Base-by-base conservation (phyloP, 2,113 vertebrate genomes). In the Pelusios castaneus region DNA sequence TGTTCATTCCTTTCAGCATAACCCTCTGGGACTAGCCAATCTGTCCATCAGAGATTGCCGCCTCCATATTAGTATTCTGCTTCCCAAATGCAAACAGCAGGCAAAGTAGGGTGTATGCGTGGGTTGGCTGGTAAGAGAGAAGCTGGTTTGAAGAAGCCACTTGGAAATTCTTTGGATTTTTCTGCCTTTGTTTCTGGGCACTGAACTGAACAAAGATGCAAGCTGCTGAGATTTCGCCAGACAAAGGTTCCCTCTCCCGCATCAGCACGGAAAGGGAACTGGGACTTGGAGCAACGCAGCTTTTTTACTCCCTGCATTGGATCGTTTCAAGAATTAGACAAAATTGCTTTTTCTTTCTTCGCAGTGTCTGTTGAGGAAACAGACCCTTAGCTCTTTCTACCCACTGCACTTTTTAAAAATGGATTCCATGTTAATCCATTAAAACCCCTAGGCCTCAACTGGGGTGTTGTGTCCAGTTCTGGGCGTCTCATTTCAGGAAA, bases 131-230 rank as follows among this genome's bases (percentile, higher is more conserved):
- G 41, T 49, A 86, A 38, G 93, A 95, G 92, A 88, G 95, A 76
- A 96, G 84, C 2, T 43, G 11, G 52, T 89, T 88, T 90, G 95
- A 91, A 97, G 96, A 96, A 97, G 85, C 93, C 21, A 2, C 96
- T 97, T 97, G 97, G 98, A 97, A 97, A 98, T 98, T 98, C 98
- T 95, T 98, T 78, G 56, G 97, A 98, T 98, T 97, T 97, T 98
- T 97, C 93, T 97, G 93, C 95, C 92, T 98, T 98, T 98, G 97
- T 98, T 91, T 98, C 95, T 95, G 94, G 94, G 93, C 97, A 87
- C 89, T 97, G 97, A 97, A 92, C 92, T 96, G 94, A 97, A 97
- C 47, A 95, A 89, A 63, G 96, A 95, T 89, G 94, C 55, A 34
- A 86, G 85, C 95, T 96, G 89, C 75, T 55, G 76, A 77, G 73